phyloP scores from a whole-genome alignment of 2,113 vertebrate genomes.

The Piprites chloris region DNA sequence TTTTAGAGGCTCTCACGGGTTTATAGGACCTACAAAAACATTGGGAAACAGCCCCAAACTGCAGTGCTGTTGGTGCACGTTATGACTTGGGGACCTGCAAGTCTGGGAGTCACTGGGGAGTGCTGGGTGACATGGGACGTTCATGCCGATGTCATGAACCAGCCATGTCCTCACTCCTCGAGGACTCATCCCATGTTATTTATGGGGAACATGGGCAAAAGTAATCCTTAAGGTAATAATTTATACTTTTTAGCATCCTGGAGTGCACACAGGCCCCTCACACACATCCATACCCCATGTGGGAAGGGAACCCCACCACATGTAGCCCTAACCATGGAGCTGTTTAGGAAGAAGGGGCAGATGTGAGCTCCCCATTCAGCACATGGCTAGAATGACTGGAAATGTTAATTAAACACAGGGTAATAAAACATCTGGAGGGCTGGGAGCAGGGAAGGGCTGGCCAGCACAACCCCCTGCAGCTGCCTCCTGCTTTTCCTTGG shows the following conservation, averaged over 20 bases:
- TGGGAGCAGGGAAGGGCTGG: not conserved
- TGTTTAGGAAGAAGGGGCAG: not conserved
- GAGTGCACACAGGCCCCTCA: not conserved
- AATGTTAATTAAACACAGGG: not conserved
- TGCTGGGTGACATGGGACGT: rapidly evolving
- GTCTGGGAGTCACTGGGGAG: not conserved
- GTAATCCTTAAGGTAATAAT: rapidly evolving
- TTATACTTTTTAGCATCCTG: not conserved
- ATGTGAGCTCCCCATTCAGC: not conserved
- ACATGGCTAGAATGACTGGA: not conserved
- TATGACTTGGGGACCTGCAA: not conserved
- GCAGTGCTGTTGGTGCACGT: rapidly evolving
- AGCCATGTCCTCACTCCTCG: rapidly evolving
- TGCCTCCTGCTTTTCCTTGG: not conserved
- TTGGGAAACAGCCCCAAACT: not conserved
- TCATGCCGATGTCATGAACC: not conserved
- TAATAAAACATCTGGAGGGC: conserved; percentile 39
- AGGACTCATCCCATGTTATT: not conserved
- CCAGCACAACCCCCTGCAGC: not conserved
- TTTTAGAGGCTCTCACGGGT: not conserved
- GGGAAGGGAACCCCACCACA: rapidly evolving
- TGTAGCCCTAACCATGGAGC: not conserved
- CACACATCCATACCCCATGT: rapidly evolving
- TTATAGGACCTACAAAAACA: rapidly evolving
- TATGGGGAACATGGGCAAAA: not conserved